Evolutionary conservation across 2,113 vertebrate species (phyloP).

Genomic region (Clarias batrachus): DNA sequence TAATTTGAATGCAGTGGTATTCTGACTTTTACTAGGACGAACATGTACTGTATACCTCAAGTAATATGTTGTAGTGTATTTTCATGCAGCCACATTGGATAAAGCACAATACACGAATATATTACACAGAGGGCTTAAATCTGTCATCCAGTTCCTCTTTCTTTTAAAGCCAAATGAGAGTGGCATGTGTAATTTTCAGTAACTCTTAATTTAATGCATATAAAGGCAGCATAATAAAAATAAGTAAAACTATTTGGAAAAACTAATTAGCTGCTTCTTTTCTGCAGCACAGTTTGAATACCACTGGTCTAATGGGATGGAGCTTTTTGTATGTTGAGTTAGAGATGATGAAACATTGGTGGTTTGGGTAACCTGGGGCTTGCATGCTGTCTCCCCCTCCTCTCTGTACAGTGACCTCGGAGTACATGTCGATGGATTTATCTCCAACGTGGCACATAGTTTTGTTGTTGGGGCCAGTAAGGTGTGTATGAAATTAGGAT

Average conservation of each 20-base stretch:
- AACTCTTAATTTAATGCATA: background rate
- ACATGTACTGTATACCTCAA: background rate
- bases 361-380: background rate
- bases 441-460: conserved; percentile 92
- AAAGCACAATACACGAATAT: background rate
- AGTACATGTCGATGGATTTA: conserved; percentile 93
- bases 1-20: background rate
- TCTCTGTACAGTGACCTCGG: conserved; percentile 81
- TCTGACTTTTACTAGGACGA: background rate
- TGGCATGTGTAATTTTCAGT: background rate
- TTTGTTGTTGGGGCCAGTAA: conserved; percentile 84
- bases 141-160: background rate
- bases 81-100: background rate
- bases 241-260: background rate
- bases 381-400: background rate
- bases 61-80: conserved; percentile 1
- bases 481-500: conserved; percentile 58
- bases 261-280: background rate
- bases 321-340: background rate
- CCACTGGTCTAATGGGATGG: background rate
- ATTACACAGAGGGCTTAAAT: background rate
- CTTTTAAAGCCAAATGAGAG: background rate
- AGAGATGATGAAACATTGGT: background rate
- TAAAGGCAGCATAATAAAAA: background rate
- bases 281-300: conserved; percentile 5